A percentile compares a stretch with the other conserved stretches of the same genome.
These are phyloP conservation scores for Pteronura brasiliensis DNA, from an alignment of 2,113 vertebrate genomes.

Conservation along the genomic window DNA sequence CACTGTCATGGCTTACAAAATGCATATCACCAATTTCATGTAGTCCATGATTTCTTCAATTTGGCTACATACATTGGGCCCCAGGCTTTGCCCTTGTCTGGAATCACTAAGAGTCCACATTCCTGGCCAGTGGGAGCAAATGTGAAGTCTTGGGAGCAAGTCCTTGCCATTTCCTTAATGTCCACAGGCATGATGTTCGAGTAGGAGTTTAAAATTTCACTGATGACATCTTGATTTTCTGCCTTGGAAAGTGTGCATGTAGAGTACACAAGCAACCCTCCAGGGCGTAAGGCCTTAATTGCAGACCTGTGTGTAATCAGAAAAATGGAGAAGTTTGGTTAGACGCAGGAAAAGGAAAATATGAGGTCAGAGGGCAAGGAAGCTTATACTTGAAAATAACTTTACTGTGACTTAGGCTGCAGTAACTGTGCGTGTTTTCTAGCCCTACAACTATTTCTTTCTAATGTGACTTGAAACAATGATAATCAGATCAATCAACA, in stretches of 20 bases:
- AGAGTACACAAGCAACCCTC: constrained; percentile 93
- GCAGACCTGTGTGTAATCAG: constrained; percentile 87
- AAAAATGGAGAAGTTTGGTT: neutral
- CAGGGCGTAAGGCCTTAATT: constrained; percentile 89
- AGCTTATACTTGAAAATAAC: neutral
- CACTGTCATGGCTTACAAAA: neutral
- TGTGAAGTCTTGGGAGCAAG: constrained; percentile 86
- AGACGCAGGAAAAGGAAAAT: neutral
- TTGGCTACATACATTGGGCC: constrained; percentile 96
- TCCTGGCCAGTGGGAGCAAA: constrained; percentile 80
- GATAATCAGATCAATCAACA: neutral
- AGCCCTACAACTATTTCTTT: neutral
- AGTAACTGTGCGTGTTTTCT: neutral
- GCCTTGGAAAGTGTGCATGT: constrained; percentile 94
- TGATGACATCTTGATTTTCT: constrained; percentile 92
- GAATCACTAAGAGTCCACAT: constrained; percentile 91
- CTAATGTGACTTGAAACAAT: neutral
- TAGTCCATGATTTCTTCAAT: constrained; percentile 81
- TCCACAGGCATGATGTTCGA: constrained; percentile 84
- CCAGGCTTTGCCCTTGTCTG: constrained; percentile 89
- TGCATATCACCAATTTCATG: neutral
- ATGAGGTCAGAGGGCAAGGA: neutral
- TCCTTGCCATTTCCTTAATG: constrained; percentile 82
- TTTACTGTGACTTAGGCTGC: neutral
- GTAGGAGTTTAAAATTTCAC: constrained; percentile 83